These are phyloP conservation scores for Atta cephalotes DNA, from an alignment of 1,140 invertebrate species.

Conservation along the genomic window DNA sequence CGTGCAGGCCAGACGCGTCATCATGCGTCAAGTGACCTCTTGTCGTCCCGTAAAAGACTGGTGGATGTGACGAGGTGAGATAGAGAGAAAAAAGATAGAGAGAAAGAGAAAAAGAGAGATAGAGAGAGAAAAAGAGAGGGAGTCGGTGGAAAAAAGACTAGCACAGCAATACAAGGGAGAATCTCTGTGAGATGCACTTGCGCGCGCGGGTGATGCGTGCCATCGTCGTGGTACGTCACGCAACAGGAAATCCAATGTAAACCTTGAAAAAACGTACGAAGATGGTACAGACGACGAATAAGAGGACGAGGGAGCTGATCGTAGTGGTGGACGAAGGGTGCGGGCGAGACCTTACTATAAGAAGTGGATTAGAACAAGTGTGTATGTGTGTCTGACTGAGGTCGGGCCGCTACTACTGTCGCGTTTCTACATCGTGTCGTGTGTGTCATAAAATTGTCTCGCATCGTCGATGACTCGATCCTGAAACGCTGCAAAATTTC, in stretches of 20 bases:
- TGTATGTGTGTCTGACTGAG: slow-evolving; percentile 73
- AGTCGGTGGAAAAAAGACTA: slow-evolving; percentile 50
- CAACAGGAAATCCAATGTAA: slow-evolving; percentile 84
- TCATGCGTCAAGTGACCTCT: slow-evolving; percentile 22
- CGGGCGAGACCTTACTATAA: slow-evolving; percentile 84
- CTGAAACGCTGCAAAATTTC: neutral
- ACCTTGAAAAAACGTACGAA: slow-evolving; percentile 79
- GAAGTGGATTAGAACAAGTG: slow-evolving; percentile 84
- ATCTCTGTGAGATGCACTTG: slow-evolving; percentile 55
- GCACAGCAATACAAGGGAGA: slow-evolving; percentile 38
- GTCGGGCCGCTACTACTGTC: slow-evolving; percentile 37
- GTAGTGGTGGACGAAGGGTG: neutral
- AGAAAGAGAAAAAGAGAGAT: slow-evolving; percentile 49
- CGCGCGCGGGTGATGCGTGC: slow-evolving; percentile 51
- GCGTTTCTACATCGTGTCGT: slow-evolving; percentile 44
- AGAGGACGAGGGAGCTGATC: neutral
- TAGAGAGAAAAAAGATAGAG: slow-evolving; percentile 64
- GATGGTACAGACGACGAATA: slow-evolving; percentile 29
- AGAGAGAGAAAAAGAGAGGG: slow-evolving; percentile 51
- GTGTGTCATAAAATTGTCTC: slow-evolving; percentile 35
- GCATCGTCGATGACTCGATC: slow-evolving; percentile 54
- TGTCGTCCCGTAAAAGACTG: slow-evolving; percentile 25
- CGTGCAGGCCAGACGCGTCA: slow-evolving; percentile 1
- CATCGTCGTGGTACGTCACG: slow-evolving; percentile 40
- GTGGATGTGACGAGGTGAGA: slow-evolving; percentile 54